phyloP scores from a whole-genome alignment of 2,113 vertebrate species.

The Myrmophylax atrothorax region DNA sequence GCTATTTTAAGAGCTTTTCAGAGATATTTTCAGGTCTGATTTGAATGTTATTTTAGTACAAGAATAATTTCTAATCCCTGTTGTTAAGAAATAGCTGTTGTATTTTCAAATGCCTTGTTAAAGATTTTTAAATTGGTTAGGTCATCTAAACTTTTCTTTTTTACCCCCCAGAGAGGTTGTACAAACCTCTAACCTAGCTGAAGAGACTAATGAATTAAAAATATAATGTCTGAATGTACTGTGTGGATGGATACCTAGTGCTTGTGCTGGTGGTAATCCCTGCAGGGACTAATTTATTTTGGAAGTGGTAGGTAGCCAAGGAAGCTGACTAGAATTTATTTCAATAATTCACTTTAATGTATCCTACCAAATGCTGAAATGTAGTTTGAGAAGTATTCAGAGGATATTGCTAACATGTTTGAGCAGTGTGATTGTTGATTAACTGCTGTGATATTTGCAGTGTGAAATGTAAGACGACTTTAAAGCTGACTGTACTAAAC shows the following conservation, averaged over 20 bases:
- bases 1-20: background rate
- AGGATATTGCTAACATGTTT: background rate
- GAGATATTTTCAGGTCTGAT: background rate
- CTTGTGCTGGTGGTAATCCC: constrained; percentile 20
- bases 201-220: constrained; percentile 49
- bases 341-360: background rate
- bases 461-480: background rate
- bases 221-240: background rate
- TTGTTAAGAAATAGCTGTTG: background rate
- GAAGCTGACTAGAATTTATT: constrained; percentile 10
- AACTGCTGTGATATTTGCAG: background rate
- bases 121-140: constrained; percentile 31
- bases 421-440: background rate
- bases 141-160: constrained; percentile 9
- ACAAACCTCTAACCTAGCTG: constrained; percentile 45
- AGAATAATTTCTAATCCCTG: background rate
- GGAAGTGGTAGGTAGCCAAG: background rate
- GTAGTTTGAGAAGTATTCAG: background rate
- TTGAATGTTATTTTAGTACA: background rate
- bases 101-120: constrained; percentile 12
- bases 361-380: background rate
- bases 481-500: background rate
- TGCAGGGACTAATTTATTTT: constrained; percentile 41
- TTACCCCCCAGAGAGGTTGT: background rate
- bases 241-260: background rate